Evolutionary conservation across 2,113 vertebrate species (phyloP), one percentile per base, ranked within the genome.

Genomic region (Anguilla japonica): DNA sequence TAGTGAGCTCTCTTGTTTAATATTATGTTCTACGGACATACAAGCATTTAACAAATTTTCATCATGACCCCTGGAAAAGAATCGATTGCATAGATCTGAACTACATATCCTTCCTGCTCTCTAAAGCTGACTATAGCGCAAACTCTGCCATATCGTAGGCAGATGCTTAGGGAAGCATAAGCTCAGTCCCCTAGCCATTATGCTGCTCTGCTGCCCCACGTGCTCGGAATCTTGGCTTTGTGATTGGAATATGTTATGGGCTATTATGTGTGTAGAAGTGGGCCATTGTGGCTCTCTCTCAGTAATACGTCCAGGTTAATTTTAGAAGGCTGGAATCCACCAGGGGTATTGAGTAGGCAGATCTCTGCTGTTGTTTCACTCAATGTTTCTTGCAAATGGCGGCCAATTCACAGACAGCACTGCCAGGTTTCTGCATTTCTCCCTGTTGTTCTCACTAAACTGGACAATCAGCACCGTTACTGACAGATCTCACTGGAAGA

Each of bases 181-280:
- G 50, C 13, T 11, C 50, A 13, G 50, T 53, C 13, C 50, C 50
- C 50, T 14, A 53, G 13, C 9, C 50, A 13, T 53, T 53, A 53
- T 53, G 50, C 50, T 53, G 11, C 50, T 11, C 50, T 53, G 50
- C 50, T 53, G 8, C 8, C 50, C 8, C 8, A 53, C 13, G 50
- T 13, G 50, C 7, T 53, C 16, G 29, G 78, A 14, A 82, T 29
- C 34, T 26, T 11, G 57, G 40, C 86, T 53, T n/a, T 40, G 41
- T 78, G 81, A 83, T n/a, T 53, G 46, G 81, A 87, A 83, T 78
- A 41, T n/a, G 20, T 9, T 26, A 53, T 83, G 41, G 4, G 43
- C 60, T 60, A 75, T 83, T 83, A 41, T 50, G 26, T 43, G 41
- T 20, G 46, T 50, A 53, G 81, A 29, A 50, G 81, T 15, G 29